phyloP scores from a whole-genome alignment of 2,113 vertebrate genomes.

The Heloderma charlesbogerti region DNA sequence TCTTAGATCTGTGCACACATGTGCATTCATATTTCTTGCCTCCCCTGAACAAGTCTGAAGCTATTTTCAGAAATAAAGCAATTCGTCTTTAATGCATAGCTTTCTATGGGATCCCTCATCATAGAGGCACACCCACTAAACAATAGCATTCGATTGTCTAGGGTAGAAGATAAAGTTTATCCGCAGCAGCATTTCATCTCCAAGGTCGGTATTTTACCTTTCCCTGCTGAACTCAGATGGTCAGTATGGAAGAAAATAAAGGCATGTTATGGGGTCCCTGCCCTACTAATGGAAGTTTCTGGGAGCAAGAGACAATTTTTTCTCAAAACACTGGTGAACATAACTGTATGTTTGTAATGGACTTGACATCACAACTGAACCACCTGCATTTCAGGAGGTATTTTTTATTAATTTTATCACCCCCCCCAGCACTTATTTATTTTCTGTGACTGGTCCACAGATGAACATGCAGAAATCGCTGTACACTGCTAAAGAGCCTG shows the following conservation, averaged over 20 bases:
- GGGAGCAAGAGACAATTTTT: background rate
- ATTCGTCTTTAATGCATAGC: background rate
- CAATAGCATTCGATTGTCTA: background rate
- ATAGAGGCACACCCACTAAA: no score
- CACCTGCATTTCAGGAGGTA: background rate
- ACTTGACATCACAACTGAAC: background rate
- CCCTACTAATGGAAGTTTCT: background rate
- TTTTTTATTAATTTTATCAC: background rate
- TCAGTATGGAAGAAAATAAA: background rate
- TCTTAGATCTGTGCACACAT: background rate
- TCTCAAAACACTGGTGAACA: background rate
- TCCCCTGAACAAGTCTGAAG: background rate
- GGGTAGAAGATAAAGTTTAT: background rate
- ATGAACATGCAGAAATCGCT: background rate
- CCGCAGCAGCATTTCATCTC: background rate
- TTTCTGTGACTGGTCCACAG: background rate
- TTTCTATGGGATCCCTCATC: background rate
- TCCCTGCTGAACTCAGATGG: background rate
- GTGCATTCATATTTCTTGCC: background rate
- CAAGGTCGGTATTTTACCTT: background rate
- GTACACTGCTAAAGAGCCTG: background rate
- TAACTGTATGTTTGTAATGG: background rate
- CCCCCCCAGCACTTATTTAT: background rate
- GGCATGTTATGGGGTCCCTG: background rate
- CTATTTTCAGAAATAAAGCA: background rate